phyloP scores from a whole-genome alignment of 1,140 invertebrate species.

The Cydia strobilella region DNA sequence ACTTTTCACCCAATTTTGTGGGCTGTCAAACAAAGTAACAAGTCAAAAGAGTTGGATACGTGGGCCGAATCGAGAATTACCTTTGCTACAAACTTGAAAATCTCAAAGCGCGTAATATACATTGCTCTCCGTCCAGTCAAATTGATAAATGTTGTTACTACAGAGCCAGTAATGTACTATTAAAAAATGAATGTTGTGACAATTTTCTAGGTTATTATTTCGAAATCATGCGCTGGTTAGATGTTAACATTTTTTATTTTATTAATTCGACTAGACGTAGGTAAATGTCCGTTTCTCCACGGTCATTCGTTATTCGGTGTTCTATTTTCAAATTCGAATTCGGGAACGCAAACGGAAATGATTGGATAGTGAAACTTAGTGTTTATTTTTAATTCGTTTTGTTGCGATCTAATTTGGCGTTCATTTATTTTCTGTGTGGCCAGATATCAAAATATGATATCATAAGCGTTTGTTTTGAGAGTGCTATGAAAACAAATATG shows the following conservation, averaged over 20 bases:
- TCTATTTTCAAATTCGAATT: slow-evolving; percentile 38
- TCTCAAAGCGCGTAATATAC: not conserved
- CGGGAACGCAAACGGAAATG: slow-evolving; percentile 37
- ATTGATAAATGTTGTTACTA: not conserved
- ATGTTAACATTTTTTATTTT: slow-evolving; percentile 34
- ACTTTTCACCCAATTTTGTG: slow-evolving; percentile 63
- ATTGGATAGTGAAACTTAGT: slow-evolving; percentile 38
- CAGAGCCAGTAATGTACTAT: not conserved
- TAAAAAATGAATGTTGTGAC: not conserved
- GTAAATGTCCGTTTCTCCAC: slow-evolving; percentile 34
- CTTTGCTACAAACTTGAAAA: slow-evolving; percentile 12
- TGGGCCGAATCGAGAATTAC: slow-evolving; percentile 36
- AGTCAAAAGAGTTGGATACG: slow-evolving; percentile 46
- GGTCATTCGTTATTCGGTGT: slow-evolving; percentile 35
- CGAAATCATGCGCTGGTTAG: slow-evolving; percentile 25
- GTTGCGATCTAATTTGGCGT: slow-evolving; percentile 30
- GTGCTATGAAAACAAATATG: slow-evolving; percentile 1
- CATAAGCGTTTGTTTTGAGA: slow-evolving; percentile 16
- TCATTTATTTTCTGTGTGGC: slow-evolving; percentile 30
- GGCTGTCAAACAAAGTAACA: slow-evolving; percentile 54
- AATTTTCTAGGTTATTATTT: slow-evolving; percentile 21
- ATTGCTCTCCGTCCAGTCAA: not conserved
- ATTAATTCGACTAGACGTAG: slow-evolving; percentile 38
- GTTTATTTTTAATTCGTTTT: slow-evolving; percentile 32
- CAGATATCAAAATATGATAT: slow-evolving; percentile 28